Evolutionary conservation across 1,140 invertebrate species (phyloP), one percentile per base, ranked within the genome.

Genomic region (Zelostemma sp.): DNA sequence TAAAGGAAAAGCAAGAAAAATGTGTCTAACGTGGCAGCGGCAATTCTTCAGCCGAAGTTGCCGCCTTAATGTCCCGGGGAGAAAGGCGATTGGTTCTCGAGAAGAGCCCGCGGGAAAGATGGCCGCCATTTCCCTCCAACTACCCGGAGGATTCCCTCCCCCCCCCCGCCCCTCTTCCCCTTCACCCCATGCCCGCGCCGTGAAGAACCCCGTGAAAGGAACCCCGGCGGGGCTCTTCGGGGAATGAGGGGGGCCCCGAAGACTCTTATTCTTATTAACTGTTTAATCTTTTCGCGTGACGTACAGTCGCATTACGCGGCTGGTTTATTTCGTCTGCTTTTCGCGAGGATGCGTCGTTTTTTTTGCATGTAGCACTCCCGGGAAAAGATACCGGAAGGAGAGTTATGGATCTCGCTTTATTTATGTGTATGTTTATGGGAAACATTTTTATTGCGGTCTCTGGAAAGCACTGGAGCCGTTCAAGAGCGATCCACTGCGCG

Each of bases 1-100:
- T 84, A 86, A 86, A 84, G 84, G 84, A 86, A 85, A 86, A 86
- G 81, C 83, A 84, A 86, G 84, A 86, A 86, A 86, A 86, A 86
- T 86, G 84, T 84, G 83, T 85, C 84, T 85, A 86, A 85, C 83
- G 82, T 84, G 79, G 80, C 78, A 82, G 78, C 76, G 76, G 84
- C 82, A 86, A 86, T 86, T 86, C 84, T 84, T 85, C 83, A 85
- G 81, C 76, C 72, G 72, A 74, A 84, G 84, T 86, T 86, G 83
- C 84, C 84, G 84, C 83, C 83, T 85, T 85, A 86, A 86, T 80
- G 82, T 56, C 17, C 68, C 66, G 67, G 47, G 68, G 74, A 80
- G 81, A 81, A 76, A 84, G 74, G 75, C 82, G 83, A 86, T 86
- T 86, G 84, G 84, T 85, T 86, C 82, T 84, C 75, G 77, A 82